Percentiles rank a stretch among this genome's conserved stretches.
Conservation (phyloP, 2,797 vertebrate genomes). For the Liasis olivaceus region DNA sequence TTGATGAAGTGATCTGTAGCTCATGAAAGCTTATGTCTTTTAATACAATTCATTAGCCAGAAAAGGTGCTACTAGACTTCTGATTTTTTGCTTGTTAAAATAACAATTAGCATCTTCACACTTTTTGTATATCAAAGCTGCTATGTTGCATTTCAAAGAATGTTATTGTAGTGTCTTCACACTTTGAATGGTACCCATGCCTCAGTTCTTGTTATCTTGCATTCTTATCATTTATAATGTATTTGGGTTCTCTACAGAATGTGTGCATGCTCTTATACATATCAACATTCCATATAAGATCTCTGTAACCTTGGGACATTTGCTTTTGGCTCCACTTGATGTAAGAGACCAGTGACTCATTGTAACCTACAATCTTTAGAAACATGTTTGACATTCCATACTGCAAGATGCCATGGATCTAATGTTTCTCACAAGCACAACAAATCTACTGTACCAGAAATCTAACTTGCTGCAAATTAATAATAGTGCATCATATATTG, state of each 20-base stretch:
- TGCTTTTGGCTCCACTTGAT: background rate
- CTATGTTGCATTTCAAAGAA: background rate
- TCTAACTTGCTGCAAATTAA: background rate
- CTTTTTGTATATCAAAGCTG: background rate
- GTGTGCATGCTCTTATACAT: background rate
- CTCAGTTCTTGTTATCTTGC: background rate
- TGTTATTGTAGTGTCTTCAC: background rate
- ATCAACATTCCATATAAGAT: background rate
- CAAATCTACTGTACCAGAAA: background rate
- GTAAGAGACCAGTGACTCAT: background rate
- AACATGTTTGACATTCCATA: background rate
- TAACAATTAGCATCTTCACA: background rate
- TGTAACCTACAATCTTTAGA: background rate
- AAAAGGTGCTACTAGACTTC: background rate
- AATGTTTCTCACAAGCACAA: background rate
- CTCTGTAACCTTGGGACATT: background rate
- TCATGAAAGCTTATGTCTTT: background rate
- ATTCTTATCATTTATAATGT: background rate
- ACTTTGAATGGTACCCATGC: background rate
- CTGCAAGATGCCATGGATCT: background rate
- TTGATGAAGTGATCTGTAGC: background rate
- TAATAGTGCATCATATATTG: background rate
- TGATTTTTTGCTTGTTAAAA: background rate
- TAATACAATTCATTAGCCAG: background rate
- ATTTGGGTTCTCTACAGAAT: background rate